A percentile compares a stretch with the other conserved stretches of the same genome.
Conservation (phyloP, 2,888 invertebrate genomes). For the Amaurobius ferox region DNA sequence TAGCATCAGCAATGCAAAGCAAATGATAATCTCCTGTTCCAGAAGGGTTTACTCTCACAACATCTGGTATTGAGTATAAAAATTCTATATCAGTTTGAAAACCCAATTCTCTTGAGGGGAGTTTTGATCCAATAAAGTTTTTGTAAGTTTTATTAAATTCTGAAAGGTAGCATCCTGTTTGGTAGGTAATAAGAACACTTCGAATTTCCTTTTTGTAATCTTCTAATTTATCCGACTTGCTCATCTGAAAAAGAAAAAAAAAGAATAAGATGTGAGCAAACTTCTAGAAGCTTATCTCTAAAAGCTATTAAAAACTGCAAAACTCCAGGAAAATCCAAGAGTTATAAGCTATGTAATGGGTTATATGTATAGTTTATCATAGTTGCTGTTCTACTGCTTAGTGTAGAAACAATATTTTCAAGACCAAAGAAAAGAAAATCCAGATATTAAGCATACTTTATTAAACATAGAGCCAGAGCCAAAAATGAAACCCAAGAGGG, state of each 20-base stretch:
- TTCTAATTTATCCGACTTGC: constrained; percentile 4
- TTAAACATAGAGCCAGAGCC: too few relatives aligned
- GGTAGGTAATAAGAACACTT: constrained; percentile 40
- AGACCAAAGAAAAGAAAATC: too few relatives aligned
- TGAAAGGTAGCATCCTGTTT: constrained; percentile 15
- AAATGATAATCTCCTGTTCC: constrained; percentile 9
- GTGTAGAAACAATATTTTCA: too few relatives aligned
- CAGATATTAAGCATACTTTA: too few relatives aligned
- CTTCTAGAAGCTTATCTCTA: too few relatives aligned
- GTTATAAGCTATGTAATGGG: too few relatives aligned
- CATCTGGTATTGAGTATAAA: constrained; percentile 35
- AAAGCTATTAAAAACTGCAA: too few relatives aligned
- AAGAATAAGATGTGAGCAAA: not conserved
- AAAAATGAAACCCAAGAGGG: too few relatives aligned
- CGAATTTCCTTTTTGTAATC: constrained; percentile 35
- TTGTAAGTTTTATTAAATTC: constrained; percentile 34
- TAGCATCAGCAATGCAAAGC: constrained; percentile 31
- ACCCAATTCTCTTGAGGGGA: constrained; percentile 47
- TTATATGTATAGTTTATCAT: too few relatives aligned
- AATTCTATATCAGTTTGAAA: constrained; percentile 31
- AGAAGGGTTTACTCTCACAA: constrained; percentile 11
- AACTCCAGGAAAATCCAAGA: too few relatives aligned
- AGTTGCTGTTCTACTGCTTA: too few relatives aligned
- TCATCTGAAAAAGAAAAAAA: constrained; percentile 20
- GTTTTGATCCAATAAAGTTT: constrained; percentile 17